Evolutionary conservation across 2,797 vertebrate genomes (phyloP).

Genomic region (Dendrocincla fuliginosa): DNA sequence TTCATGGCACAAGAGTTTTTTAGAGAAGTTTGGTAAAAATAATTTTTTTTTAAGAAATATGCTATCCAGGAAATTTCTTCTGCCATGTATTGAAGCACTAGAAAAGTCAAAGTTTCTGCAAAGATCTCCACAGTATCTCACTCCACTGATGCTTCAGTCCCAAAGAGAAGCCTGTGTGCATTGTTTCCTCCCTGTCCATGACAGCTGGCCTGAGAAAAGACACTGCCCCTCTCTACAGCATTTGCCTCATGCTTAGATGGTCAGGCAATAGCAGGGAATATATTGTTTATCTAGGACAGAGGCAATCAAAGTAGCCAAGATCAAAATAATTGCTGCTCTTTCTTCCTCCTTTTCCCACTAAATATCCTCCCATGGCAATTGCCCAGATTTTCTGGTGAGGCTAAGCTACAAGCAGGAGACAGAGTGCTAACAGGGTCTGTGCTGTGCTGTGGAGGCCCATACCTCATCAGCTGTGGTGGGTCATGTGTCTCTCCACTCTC

Average conservation of each 20-base stretch:
- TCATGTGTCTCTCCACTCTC: not conserved
- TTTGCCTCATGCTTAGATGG: not conserved
- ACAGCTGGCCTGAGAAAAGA: not conserved
- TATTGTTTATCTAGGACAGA: not conserved
- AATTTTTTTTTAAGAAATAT: not conserved
- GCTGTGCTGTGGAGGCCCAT: not conserved
- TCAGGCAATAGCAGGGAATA: not conserved
- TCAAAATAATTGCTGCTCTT: not conserved
- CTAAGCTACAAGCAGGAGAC: not conserved
- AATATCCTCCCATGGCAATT: not conserved
- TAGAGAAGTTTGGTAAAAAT: not conserved
- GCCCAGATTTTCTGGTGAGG: not conserved
- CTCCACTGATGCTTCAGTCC: not conserved
- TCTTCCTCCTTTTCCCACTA: not conserved
- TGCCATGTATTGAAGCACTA: not conserved
- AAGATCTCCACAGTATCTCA: not conserved
- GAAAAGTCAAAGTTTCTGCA: not conserved
- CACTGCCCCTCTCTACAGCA: not conserved
- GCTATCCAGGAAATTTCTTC: not conserved
- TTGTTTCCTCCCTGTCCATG: not conserved
- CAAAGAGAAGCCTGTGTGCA: not conserved
- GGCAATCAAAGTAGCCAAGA: not conserved
- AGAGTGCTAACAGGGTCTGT: not conserved
- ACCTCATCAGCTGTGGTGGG: not conserved
- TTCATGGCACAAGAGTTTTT: conserved; percentile 17